phyloP scores from a whole-genome alignment of 2,797 vertebrate genomes.

The Intellagama lesueurii region DNA sequence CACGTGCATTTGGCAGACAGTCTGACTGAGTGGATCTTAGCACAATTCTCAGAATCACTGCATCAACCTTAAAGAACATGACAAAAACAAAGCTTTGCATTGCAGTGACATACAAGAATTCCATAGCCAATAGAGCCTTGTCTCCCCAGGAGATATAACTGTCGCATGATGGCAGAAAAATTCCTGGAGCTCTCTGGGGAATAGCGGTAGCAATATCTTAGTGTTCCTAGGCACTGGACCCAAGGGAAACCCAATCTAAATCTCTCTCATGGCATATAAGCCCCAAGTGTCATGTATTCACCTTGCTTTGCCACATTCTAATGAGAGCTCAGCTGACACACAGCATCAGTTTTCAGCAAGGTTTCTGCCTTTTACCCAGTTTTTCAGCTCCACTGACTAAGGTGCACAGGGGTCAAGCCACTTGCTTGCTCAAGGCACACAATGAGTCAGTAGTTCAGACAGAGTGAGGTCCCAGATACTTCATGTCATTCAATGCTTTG shows the following conservation, averaged over 20 bases:
- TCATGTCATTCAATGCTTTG: not conserved
- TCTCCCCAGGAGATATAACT: constrained; percentile 6
- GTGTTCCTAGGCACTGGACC: constrained; percentile 37
- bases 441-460: constrained; percentile 24
- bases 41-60: not conserved
- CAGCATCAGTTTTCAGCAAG: constrained; percentile 48
- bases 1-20: not conserved
- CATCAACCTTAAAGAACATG: constrained; percentile 28
- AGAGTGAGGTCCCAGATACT: not conserved
- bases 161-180: constrained; percentile 4
- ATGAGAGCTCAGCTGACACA: constrained; percentile 31
- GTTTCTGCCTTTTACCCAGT: constrained; percentile 73
- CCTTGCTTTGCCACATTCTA: constrained; percentile 48
- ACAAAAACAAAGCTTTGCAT: constrained; percentile 11
- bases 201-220: constrained; percentile 31
- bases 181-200: not conserved
- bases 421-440: constrained; percentile 26
- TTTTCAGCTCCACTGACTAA: constrained; percentile 74
- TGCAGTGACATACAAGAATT: not conserved
- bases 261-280: constrained; percentile 57
- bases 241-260: constrained; percentile 62
- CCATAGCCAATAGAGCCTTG: constrained; percentile 33
- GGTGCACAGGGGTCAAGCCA: not conserved
- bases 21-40: constrained; percentile 30
- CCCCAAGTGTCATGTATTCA: constrained; percentile 59